Percentiles rank a stretch among this genome's conserved stretches.
These are phyloP conservation scores for Acanthosepion esculentum DNA, from an alignment of 2,888 invertebrate genomes.

Conservation along the genomic window DNA sequence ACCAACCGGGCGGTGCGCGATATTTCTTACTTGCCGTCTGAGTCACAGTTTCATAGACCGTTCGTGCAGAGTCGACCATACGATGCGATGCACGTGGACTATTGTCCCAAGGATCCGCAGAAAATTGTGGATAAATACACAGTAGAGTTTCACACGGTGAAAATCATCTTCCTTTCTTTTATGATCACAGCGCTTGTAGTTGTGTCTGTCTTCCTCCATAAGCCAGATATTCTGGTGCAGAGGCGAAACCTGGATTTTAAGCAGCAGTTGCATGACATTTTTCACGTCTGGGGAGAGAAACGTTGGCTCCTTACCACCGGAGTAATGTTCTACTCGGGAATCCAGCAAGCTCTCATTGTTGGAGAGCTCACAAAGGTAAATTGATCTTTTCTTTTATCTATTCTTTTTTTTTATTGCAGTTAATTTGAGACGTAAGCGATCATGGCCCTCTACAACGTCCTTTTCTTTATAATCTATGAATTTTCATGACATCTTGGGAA, in stretches of 20 bases:
- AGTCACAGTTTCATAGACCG: conserved; percentile 8
- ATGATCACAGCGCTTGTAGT: conserved; percentile 64
- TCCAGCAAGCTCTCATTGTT: conserved; percentile 67
- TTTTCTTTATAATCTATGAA: too few species aligned
- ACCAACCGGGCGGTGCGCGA: conserved; percentile 36
- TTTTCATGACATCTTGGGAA: too few species aligned
- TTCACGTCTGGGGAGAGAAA: conserved; percentile 59
- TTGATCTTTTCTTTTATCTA: conserved; percentile 4
- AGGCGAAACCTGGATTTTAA: conserved; percentile 59
- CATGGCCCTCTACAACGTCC: too few species aligned
- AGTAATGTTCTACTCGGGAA: conserved; percentile 66
- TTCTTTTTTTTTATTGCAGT: too few species aligned
- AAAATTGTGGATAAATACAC: not conserved
- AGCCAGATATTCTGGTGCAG: conserved; percentile 66
- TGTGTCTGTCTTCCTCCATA: conserved; percentile 66
- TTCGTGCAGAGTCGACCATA: not conserved
- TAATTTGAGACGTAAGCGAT: too few species aligned
- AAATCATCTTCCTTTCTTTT: conserved; percentile 65
- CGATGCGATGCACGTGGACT: conserved; percentile 42
- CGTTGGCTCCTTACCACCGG: conserved; percentile 60
- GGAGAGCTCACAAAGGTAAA: conserved; percentile 67
- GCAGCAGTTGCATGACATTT: conserved; percentile 60
- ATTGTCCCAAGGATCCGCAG: conserved; percentile 40
- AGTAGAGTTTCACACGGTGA: conserved; percentile 51
- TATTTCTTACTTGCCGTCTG: conserved; percentile 37